Conservation (phyloP, 2,113 vertebrate species). For the Sapayoa aenigma region DNA sequence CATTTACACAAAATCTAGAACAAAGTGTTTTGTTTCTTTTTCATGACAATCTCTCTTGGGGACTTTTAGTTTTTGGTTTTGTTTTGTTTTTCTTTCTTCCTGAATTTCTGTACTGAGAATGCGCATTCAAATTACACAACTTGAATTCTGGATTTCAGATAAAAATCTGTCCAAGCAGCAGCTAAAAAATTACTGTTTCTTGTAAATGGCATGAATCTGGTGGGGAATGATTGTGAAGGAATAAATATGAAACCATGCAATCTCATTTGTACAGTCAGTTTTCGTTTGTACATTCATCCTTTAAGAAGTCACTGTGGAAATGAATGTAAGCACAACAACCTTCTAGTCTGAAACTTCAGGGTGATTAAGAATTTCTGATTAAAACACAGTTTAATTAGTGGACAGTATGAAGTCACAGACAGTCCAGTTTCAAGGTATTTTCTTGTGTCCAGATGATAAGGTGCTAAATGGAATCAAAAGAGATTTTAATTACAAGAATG, state of each 20-base stretch:
- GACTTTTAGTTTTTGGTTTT: not conserved
- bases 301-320: conserved; percentile 29
- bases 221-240: not conserved
- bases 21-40: rapidly evolving
- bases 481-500: conserved; percentile 29
- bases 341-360: conserved; percentile 36
- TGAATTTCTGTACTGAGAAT: not conserved
- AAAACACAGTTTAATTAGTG: conserved; percentile 50
- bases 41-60: not conserved
- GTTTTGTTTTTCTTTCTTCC: not conserved
- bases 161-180: not conserved
- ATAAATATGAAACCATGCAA: conserved; percentile 4
- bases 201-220: not conserved
- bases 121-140: not conserved
- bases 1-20: not conserved
- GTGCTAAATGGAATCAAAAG: conserved; percentile 25
- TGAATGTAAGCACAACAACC: not conserved
- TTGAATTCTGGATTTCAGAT: not conserved
- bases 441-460: conserved; percentile 19
- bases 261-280: conserved; percentile 34
- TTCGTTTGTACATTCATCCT: conserved; percentile 30
- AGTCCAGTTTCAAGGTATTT: conserved; percentile 8
- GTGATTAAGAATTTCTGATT: not conserved
- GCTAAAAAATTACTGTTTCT: not conserved
- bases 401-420: conserved; percentile 6